Conservation (phyloP, 2,888 invertebrate genomes). For the Cataglyphis rosenhaueri region DNA sequence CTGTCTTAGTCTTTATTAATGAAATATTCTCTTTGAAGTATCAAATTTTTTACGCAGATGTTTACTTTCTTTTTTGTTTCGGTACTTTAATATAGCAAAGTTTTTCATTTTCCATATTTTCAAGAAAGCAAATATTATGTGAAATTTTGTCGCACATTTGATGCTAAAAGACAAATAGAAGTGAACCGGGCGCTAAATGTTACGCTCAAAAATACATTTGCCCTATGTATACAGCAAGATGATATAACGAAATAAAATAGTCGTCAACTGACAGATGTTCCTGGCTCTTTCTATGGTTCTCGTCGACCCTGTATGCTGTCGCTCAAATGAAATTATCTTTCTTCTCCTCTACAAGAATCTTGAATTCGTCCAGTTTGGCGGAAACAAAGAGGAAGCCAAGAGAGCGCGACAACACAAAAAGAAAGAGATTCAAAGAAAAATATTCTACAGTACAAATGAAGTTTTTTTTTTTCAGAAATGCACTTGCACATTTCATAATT, state of each 20-base stretch:
- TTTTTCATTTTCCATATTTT: slow-evolving; percentile 5
- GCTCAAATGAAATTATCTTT: slow-evolving; percentile 23
- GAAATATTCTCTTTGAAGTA: slow-evolving; percentile 38
- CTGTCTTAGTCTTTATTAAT: slow-evolving; percentile 33
- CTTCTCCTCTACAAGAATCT: not conserved
- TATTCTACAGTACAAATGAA: slow-evolving; percentile 12
- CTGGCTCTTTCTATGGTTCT: not conserved
- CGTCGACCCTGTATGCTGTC: not conserved
- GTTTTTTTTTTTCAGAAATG: slow-evolving; percentile 19
- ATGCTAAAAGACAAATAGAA: slow-evolving; percentile 1
- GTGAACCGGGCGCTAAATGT: not conserved
- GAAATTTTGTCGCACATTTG: not conserved
- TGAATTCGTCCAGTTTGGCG: slow-evolving; percentile 12
- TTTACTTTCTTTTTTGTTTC: slow-evolving; percentile 17
- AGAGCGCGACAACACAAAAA: slow-evolving; percentile 12
- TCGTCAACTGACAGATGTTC: not conserved
- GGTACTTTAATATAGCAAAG: slow-evolving; percentile 9
- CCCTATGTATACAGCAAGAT: not conserved
- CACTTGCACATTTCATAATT: slow-evolving; percentile 30
- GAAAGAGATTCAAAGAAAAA: slow-evolving; percentile 30
- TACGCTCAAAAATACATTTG: not conserved
- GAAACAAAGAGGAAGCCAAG: not conserved
- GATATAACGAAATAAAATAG: not conserved
- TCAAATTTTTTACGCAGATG: slow-evolving; percentile 25
- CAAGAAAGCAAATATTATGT: not conserved